A percentile compares a stretch with the other conserved stretches of the same genome.
phyloP scores from a whole-genome alignment of 2,113 vertebrate genomes.

The Erinaceus europaeus region DNA sequence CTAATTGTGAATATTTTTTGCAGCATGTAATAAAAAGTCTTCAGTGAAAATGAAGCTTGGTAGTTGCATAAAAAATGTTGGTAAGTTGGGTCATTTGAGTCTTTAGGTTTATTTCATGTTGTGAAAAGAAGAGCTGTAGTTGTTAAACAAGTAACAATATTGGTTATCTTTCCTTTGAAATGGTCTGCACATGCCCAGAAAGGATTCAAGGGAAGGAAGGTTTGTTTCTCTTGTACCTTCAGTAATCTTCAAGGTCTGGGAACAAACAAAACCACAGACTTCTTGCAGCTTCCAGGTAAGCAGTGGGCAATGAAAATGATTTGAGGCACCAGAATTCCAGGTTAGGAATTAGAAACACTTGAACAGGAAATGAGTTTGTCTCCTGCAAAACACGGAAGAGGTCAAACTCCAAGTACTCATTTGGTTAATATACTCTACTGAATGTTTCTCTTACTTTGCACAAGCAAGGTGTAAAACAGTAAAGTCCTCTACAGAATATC shows the following conservation, averaged over 20 bases:
- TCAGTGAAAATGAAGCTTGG: background rate
- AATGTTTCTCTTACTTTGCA: conserved; percentile 6
- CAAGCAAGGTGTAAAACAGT: background rate
- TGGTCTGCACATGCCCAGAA: background rate
- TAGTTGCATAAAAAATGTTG: background rate
- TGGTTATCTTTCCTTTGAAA: background rate
- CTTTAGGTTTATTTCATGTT: conserved; percentile 19
- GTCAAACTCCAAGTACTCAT: background rate
- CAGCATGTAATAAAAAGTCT: background rate
- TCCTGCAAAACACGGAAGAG: background rate
- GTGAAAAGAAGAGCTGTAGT: conserved; percentile 10
- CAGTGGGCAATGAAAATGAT: background rate
- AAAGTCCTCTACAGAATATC: background rate
- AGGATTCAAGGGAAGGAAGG: background rate
- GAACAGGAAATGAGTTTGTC: background rate
- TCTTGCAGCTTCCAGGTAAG: background rate
- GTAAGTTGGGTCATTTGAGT: background rate
- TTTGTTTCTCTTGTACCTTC: background rate
- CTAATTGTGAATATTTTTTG: conserved; percentile 21
- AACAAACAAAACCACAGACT: background rate
- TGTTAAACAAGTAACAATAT: conserved; percentile 11
- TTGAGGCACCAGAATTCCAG: background rate
- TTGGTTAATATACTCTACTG: background rate
- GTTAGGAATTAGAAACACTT: background rate
- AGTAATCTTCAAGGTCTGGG: background rate